A percentile compares a stretch with the other conserved stretches of the same genome.
Evolutionary conservation across 2,797 vertebrate species (phyloP).

Genomic region (Notamacropus eugenii): DNA sequence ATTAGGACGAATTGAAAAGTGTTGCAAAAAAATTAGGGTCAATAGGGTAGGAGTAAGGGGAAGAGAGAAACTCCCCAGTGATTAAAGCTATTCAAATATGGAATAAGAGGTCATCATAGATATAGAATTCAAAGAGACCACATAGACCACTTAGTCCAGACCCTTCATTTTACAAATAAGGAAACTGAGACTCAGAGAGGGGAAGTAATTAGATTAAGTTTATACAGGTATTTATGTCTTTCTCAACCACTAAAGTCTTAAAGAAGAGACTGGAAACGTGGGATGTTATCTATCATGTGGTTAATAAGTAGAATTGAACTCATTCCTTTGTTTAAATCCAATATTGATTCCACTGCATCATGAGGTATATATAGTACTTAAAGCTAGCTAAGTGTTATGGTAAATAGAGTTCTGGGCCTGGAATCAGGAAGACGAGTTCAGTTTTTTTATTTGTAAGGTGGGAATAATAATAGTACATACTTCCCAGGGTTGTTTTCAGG

Average conservation of each 20-base stretch:
- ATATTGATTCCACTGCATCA: neutral
- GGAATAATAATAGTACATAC: neutral
- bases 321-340: neutral
- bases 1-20: neutral
- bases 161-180: neutral
- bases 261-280: neutral
- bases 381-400: neutral
- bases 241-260: neutral
- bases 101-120: neutral
- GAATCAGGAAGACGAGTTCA: neutral
- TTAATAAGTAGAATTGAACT: neutral
- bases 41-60: neutral
- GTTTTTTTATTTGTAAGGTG: neutral
- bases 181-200: neutral
- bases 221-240: neutral
- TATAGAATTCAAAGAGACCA: neutral
- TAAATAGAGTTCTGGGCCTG: neutral
- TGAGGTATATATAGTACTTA: neutral
- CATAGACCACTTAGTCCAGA: neutral
- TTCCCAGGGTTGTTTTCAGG: neutral
- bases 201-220: neutral
- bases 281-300: neutral
- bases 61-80: neutral
- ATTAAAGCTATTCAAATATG: neutral
- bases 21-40: neutral